A percentile compares a stretch with the other conserved stretches of the same genome.
Evolutionary conservation across 2,113 vertebrate species (phyloP).

Genomic region (Tetrao urogallus): DNA sequence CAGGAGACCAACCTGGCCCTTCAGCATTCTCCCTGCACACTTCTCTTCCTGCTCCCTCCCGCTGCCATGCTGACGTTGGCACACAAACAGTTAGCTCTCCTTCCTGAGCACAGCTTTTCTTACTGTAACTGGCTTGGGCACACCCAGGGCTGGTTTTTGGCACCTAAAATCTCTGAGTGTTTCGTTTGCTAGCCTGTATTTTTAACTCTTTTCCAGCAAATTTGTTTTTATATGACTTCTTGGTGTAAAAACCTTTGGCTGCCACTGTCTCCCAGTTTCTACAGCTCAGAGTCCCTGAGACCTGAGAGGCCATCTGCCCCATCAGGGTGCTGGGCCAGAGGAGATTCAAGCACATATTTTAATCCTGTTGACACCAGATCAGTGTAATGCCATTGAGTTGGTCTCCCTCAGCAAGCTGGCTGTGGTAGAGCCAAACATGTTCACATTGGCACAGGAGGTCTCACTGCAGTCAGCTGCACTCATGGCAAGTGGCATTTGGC

Average conservation of each 20-base stretch:
- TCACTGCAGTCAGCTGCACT: not conserved
- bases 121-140: not conserved
- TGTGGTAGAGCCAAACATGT: not conserved
- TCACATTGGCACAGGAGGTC: not conserved
- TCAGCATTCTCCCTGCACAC: not conserved
- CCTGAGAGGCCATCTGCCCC: not conserved
- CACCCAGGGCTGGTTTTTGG: constrained; percentile 23
- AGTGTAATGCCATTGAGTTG: not conserved
- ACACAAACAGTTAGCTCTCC: not conserved
- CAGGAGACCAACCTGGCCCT: not conserved
- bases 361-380: not conserved
- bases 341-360: not conserved
- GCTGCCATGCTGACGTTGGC: not conserved
- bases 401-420: not conserved
- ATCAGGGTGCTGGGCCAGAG: not conserved
- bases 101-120: constrained; percentile 11
- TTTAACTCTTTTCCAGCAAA: not conserved
- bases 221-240: not conserved
- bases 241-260: not conserved
- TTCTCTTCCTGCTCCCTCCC: not conserved
- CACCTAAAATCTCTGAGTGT: not conserved
- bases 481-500: not conserved
- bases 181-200: not conserved
- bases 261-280: not conserved
- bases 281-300: too few relatives aligned